A percentile compares a stretch with the other conserved stretches of the same genome.
phyloP scores from a whole-genome alignment of 2,113 vertebrate genomes.

The Cyprinodon brontotheroides region DNA sequence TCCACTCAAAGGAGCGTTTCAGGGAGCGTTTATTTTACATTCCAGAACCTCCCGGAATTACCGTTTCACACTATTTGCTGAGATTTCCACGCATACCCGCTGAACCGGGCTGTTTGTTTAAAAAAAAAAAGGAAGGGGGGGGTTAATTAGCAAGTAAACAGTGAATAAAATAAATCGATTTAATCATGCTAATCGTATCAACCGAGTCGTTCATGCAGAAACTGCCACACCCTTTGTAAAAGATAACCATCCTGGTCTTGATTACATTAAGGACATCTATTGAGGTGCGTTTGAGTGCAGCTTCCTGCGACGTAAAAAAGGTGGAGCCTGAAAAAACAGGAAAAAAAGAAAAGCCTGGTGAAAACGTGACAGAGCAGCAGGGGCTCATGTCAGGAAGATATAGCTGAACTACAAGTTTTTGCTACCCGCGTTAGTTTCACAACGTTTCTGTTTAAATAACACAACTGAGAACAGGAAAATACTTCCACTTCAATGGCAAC shows the following conservation, averaged over 20 bases:
- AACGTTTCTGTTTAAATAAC: background rate
- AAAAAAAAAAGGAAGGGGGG: background rate
- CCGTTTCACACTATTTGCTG: accelerated
- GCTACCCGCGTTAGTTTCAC: background rate
- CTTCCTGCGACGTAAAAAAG: background rate
- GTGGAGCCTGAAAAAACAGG: background rate
- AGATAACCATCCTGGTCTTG: background rate
- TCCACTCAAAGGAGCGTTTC: background rate
- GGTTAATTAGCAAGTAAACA: conserved; percentile 30
- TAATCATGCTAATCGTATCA: background rate
- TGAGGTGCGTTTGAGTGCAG: background rate
- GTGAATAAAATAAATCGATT: background rate
- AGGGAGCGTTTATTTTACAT: conserved; percentile 9
- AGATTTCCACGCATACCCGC: conserved; percentile 11
- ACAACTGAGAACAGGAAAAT: background rate
- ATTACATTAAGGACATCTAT: background rate
- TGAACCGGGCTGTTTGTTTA: background rate
- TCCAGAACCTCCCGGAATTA: conserved; percentile 2
- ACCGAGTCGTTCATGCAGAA: background rate
- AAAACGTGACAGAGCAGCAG: conserved; percentile 9
- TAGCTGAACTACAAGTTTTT: background rate
- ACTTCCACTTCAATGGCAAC: background rate
- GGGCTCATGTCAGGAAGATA: background rate
- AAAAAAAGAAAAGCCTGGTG: background rate
- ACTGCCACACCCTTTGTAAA: no score